These are phyloP conservation scores for Alethe castanea DNA, from an alignment of 2,113 vertebrate species.

Conservation along the genomic window DNA sequence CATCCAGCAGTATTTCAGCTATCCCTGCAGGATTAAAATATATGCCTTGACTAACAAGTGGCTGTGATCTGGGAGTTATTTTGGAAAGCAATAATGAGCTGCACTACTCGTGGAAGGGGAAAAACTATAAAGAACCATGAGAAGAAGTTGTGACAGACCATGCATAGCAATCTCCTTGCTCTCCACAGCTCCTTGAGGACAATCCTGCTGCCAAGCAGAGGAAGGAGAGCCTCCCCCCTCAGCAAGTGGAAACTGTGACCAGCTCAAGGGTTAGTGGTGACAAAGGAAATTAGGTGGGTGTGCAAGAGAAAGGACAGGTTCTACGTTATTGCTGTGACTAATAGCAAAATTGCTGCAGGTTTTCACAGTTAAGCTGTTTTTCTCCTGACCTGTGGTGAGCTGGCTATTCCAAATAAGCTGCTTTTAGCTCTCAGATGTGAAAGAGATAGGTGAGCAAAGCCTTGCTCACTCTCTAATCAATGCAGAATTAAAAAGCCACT, in stretches of 20 bases:
- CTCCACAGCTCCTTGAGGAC: background rate
- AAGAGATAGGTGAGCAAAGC: background rate
- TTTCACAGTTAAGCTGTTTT: constrained; percentile 18
- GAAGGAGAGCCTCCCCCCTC: background rate
- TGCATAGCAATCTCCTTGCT: background rate
- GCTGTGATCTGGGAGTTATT: background rate
- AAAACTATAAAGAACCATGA: background rate
- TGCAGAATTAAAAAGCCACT: background rate
- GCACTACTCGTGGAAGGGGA: rapidly evolving
- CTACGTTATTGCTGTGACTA: background rate
- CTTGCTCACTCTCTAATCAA: background rate
- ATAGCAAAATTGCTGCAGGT: background rate
- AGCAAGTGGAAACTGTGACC: background rate
- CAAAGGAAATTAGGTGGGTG: background rate
- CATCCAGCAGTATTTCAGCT: background rate
- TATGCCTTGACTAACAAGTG: background rate
- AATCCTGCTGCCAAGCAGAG: background rate
- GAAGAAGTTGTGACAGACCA: background rate
- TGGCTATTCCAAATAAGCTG: constrained; percentile 35
- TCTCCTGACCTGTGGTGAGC: constrained; percentile 34
- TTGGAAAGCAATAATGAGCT: background rate
- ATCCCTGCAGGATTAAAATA: background rate
- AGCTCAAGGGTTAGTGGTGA: background rate
- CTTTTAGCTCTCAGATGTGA: constrained; percentile 32
- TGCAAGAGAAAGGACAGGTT: background rate